A percentile compares a stretch with the other conserved stretches of the same genome.
phyloP scores from a whole-genome alignment of 2,797 vertebrate species.

The Florisuga fusca region DNA sequence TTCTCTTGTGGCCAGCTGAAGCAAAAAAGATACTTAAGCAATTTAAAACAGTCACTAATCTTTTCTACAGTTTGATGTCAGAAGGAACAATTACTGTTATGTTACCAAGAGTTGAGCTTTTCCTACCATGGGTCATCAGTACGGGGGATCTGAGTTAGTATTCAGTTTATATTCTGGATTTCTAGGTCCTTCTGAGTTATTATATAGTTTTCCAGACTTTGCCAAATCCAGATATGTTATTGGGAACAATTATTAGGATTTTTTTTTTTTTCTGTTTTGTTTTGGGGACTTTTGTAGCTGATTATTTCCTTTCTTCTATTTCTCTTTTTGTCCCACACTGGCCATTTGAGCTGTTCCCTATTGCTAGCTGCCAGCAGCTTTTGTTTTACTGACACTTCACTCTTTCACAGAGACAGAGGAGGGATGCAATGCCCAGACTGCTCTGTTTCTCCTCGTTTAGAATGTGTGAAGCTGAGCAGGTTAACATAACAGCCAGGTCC shows the following conservation, averaged over 20 bases:
- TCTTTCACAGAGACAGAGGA: not conserved
- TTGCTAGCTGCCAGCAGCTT: not conserved
- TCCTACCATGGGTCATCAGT: not conserved
- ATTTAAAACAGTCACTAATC: not conserved
- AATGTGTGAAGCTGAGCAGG: not conserved
- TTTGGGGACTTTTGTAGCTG: not conserved
- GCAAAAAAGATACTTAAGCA: not conserved
- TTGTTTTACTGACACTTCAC: not conserved
- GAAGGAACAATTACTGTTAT: not conserved
- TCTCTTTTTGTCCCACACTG: not conserved
- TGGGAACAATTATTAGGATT: not conserved
- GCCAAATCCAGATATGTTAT: not conserved
- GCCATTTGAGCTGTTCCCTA: not conserved
- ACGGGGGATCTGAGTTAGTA: not conserved
- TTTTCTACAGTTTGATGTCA: not conserved
- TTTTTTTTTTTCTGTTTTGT: not conserved
- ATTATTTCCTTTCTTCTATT: not conserved
- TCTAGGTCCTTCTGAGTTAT: not conserved
- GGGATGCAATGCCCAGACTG: not conserved
- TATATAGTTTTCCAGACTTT: not conserved
- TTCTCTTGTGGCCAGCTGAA: not conserved
- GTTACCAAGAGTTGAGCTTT: not conserved
- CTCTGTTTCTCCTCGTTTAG: not conserved
- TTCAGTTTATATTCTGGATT: not conserved
- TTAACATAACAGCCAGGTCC: not conserved